Conservation (phyloP, 1,140 invertebrate genomes). For the Zaprionus lachaisei region DNA sequence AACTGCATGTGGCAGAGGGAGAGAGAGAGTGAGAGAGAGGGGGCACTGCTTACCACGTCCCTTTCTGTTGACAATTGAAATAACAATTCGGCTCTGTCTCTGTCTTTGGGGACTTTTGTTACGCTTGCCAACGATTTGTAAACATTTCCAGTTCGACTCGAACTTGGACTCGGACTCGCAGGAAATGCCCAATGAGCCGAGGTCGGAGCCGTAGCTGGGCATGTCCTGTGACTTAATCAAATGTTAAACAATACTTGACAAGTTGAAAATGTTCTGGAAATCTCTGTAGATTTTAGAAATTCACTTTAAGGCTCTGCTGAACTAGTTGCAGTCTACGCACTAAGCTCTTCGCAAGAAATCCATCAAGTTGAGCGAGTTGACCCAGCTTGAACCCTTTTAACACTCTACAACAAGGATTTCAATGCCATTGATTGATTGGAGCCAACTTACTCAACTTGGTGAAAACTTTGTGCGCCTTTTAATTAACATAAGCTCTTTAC, state of each 20-base stretch:
- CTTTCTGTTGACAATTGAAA: conserved; percentile 73
- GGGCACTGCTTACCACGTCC: conserved; percentile 24
- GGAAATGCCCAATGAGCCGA: conserved; percentile 21
- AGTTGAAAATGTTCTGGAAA: not conserved
- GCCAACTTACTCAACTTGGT: conserved; percentile 18
- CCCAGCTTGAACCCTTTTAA: conserved; percentile 53
- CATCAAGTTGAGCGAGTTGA: conserved; percentile 38
- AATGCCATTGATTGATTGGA: conserved; percentile 65
- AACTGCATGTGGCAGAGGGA: conserved; percentile 58
- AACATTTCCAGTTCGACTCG: conserved; percentile 36
- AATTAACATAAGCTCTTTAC: conserved; percentile 81
- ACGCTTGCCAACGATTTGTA: conserved; percentile 48
- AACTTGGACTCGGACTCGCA: not conserved
- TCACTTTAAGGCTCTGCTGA: not conserved
- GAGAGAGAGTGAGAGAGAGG: not conserved
- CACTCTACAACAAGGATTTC: conserved; percentile 33
- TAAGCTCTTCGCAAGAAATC: conserved; percentile 14
- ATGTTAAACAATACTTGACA: conserved; percentile 31
- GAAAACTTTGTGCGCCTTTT: conserved; percentile 48
- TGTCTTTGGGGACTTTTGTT: conserved; percentile 14
- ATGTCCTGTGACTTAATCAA: conserved; percentile 26
- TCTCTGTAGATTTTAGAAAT: not conserved
- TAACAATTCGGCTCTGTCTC: conserved; percentile 64
- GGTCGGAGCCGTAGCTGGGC: not conserved
- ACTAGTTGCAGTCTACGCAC: not conserved